These are phyloP conservation scores for Larimichthys crocea DNA, from an alignment of 2,113 vertebrate species.

Conservation along the genomic window DNA sequence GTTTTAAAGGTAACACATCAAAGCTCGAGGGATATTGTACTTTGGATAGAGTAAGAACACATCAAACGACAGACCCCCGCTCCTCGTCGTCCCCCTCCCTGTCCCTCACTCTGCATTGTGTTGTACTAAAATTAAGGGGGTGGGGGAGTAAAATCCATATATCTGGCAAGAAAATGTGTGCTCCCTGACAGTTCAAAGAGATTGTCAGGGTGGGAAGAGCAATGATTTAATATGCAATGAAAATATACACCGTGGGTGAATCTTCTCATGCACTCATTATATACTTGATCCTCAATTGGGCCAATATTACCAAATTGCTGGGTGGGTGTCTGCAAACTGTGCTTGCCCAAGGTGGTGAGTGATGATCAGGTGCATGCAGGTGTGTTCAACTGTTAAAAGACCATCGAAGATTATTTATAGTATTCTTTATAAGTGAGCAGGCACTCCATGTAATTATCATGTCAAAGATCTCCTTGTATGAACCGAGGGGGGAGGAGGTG, in stretches of 20 bases:
- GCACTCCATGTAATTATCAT: conserved; percentile 68
- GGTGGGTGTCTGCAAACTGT: conserved; percentile 46
- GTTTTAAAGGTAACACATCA: conserved; percentile 75
- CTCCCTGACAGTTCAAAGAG: conserved; percentile 79
- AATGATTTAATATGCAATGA: conserved; percentile 75
- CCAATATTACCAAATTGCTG: conserved; percentile 72
- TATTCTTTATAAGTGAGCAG: conserved; percentile 30
- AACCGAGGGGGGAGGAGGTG: not conserved
- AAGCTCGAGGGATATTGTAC: conserved; percentile 73
- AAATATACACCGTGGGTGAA: conserved; percentile 54
- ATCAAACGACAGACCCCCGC: conserved; percentile 70
- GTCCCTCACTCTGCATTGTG: conserved; percentile 64
- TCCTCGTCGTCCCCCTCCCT: not conserved
- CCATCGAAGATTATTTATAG: conserved; percentile 63
- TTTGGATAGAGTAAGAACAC: conserved; percentile 72
- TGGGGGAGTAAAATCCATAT: conserved; percentile 71
- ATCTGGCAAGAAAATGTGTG: conserved; percentile 69
- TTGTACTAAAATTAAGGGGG: conserved; percentile 73
- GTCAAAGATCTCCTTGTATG: conserved; percentile 57
- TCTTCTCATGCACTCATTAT: conserved; percentile 51
- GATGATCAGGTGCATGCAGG: conserved; percentile 59
- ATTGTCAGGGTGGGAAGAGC: conserved; percentile 36
- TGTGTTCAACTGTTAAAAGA: conserved; percentile 60
- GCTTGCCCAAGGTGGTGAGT: conserved; percentile 57
- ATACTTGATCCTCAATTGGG: conserved; percentile 53